Percentiles rank a stretch among this genome's conserved stretches.
Conservation (phyloP, 92 coral and sea anemone genomes). For the Palythoa grandis region DNA sequence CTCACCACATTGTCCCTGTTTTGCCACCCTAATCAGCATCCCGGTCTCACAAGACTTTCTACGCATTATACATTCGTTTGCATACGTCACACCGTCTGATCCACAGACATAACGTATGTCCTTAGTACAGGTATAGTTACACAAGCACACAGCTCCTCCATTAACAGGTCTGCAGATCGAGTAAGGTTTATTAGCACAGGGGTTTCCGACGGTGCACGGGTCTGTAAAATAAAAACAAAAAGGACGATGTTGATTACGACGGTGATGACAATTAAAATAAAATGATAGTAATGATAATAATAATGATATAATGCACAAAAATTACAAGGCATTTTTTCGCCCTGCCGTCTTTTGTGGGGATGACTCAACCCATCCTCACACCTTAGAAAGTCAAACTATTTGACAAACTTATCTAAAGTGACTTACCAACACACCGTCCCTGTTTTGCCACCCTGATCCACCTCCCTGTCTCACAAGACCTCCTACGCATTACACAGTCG, state of each 20-base stretch:
- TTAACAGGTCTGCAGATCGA: not conserved
- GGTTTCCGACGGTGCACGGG: not conserved
- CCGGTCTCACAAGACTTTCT: not conserved
- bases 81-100: not conserved
- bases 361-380: too few species aligned
- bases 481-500: not conserved
- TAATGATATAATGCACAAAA: too few species aligned
- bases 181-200: not conserved
- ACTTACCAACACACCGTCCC: conserved; percentile 7
- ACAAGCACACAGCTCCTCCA: not conserved
- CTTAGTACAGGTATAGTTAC: not conserved
- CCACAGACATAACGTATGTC: conserved; percentile 5
- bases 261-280: too few species aligned
- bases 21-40: not conserved
- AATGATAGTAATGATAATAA: too few species aligned
- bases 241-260: not conserved
- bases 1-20: not conserved
- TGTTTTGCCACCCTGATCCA: not conserved
- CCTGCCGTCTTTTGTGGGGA: too few species aligned
- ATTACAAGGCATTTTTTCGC: too few species aligned
- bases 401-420: not conserved
- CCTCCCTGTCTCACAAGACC: not conserved
- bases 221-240: not conserved
- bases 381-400: too few species aligned
- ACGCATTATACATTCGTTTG: not conserved